Evolutionary conservation across 2,888 invertebrate genomes (phyloP).

Genomic region (Drosophila antonietae): DNA sequence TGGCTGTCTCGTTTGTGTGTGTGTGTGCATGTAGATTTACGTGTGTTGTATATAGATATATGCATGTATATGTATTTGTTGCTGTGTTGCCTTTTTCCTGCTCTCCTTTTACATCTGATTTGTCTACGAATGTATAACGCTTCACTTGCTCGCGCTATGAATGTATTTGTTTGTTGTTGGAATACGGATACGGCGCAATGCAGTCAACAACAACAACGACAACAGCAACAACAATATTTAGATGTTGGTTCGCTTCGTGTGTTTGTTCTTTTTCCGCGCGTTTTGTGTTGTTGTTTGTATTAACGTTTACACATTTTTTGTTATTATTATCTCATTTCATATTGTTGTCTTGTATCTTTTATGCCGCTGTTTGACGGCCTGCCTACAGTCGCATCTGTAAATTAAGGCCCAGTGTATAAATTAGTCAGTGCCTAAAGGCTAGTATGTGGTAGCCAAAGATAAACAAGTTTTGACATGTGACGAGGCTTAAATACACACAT

Average conservation of each 20-base stretch:
- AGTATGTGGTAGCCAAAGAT: conserved; percentile 14
- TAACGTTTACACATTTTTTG: conserved; percentile 64
- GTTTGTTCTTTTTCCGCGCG: conserved; percentile 70
- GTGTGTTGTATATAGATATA: conserved; percentile 26
- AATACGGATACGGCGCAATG: conserved; percentile 55
- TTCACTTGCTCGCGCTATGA: conserved; percentile 57
- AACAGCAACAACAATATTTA: conserved; percentile 27
- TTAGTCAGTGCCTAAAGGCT: conserved; percentile 28
- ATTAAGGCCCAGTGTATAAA: conserved; percentile 30
- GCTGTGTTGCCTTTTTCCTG: conserved; percentile 44
- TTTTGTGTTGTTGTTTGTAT: conserved; percentile 60
- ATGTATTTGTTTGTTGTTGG: conserved; percentile 50
- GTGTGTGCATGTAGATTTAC: conserved; percentile 26
- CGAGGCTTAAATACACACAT: background rate
- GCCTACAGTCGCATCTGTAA: conserved; percentile 47
- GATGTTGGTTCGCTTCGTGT: conserved; percentile 40
- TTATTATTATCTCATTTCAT: conserved; percentile 76
- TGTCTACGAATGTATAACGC: conserved; percentile 58
- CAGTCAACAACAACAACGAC: conserved; percentile 38
- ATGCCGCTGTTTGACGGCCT: conserved; percentile 37
- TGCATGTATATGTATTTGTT: conserved; percentile 33
- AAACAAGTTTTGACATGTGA: conserved; percentile 31
- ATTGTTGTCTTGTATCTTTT: conserved; percentile 48
- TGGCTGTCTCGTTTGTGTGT: conserved; percentile 52
- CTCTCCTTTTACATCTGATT: conserved; percentile 52